Evolutionary conservation across 2,797 vertebrate genomes (phyloP).

Genomic region (Peromyscus attwateri): DNA sequence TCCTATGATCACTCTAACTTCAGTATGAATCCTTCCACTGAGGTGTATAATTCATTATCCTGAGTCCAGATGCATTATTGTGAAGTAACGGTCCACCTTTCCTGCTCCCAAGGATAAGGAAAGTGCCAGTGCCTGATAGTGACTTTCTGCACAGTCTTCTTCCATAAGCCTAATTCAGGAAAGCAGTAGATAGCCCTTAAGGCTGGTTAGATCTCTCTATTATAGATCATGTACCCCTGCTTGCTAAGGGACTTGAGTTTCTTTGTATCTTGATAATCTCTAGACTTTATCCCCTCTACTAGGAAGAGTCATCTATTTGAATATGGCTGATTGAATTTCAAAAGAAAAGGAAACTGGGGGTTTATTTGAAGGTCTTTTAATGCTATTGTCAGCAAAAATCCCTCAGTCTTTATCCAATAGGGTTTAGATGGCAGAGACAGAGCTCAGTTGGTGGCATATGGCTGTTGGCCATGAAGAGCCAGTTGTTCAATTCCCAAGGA

Average conservation of each 20-base stretch:
- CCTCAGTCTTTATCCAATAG: slow-evolving; percentile 2
- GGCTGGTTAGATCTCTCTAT: background rate
- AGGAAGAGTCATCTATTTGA: background rate
- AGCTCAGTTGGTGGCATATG: background rate
- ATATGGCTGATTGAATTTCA: background rate
- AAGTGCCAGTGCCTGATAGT: background rate
- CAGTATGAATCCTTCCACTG: background rate
- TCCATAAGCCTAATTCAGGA: background rate
- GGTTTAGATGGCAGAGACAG: slow-evolving; percentile 18
- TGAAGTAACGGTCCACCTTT: background rate
- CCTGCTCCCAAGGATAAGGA: slow-evolving; percentile 5
- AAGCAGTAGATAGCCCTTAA: background rate
- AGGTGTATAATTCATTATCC: slow-evolving; percentile 31
- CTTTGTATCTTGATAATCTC: background rate
- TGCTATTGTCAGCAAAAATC: background rate
- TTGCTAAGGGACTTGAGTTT: slow-evolving; percentile 15
- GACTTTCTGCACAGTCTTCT: background rate
- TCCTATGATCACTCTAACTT: slow-evolving; percentile 2
- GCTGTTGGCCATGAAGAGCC: background rate
- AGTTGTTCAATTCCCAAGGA: background rate
- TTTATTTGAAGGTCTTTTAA: slow-evolving; percentile 9
- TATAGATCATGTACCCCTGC: background rate
- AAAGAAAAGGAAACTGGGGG: background rate
- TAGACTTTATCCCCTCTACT: background rate
- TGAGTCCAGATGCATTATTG: background rate